phyloP scores from a whole-genome alignment of 92 coral and sea anemone species.

The Blastomussa wellsi region DNA sequence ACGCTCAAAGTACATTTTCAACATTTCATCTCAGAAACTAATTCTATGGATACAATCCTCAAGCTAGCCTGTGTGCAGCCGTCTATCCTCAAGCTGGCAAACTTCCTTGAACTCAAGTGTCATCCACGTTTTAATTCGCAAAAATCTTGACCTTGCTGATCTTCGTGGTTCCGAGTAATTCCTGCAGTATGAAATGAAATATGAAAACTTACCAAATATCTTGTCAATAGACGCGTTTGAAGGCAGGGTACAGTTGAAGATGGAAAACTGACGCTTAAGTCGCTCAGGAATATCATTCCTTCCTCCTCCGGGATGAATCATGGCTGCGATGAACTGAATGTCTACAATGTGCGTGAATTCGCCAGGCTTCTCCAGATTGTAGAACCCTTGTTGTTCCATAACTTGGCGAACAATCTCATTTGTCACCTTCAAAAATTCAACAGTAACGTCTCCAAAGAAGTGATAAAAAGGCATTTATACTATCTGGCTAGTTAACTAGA shows the following conservation, averaged over 20 bases:
- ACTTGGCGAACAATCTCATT: conserved; percentile 90
- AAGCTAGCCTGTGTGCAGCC: too few relatives aligned
- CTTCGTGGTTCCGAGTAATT: neutral
- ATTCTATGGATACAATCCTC: too few relatives aligned
- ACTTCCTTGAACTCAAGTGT: too few relatives aligned
- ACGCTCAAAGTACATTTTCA: too few relatives aligned
- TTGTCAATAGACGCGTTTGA: conserved; percentile 89
- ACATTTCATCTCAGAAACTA: too few relatives aligned
- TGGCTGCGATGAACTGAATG: conserved; percentile 86
- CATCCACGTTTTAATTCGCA: neutral
- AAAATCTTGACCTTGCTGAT: neutral
- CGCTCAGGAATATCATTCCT: conserved; percentile 91
- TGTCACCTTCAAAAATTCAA: conserved; percentile 58
- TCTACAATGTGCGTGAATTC: conserved; percentile 92
- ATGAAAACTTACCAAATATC: conserved; percentile 71
- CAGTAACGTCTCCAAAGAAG: neutral
- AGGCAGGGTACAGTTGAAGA: conserved; percentile 89
- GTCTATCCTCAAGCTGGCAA: too few relatives aligned
- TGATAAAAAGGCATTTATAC: neutral
- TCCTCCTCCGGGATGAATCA: conserved; percentile 96
- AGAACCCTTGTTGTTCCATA: conserved; percentile 88
- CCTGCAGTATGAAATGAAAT: neutral
- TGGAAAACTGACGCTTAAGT: conserved; percentile 82
- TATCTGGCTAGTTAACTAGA: neutral
- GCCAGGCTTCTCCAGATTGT: conserved; percentile 92